Evolutionary conservation across 1,140 invertebrate species (phyloP).

Genomic region (Drosophila murphyi): DNA sequence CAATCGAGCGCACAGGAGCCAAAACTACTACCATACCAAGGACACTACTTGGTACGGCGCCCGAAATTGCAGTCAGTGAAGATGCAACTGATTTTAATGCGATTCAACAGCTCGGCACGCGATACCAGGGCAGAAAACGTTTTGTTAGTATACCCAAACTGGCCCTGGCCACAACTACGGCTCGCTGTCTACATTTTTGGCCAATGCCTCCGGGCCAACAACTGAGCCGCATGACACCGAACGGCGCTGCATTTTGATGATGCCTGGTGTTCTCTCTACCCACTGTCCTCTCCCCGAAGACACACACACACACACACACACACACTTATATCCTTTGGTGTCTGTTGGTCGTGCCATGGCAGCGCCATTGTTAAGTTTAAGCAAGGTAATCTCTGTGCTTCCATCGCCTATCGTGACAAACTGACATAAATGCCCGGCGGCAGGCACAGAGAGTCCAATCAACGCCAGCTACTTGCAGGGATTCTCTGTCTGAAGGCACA

Average conservation of each 20-base stretch:
- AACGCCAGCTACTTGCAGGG: conserved; percentile 77
- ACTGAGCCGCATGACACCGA: conserved; percentile 48
- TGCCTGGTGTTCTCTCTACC: conserved; percentile 33
- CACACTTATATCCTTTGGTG: conserved; percentile 12
- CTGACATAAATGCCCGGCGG: conserved; percentile 80
- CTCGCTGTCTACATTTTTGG: conserved; percentile 40
- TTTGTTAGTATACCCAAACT: conserved; percentile 59
- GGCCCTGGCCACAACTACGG: conserved; percentile 16
- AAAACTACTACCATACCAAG: conserved; percentile 19
- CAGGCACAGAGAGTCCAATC: conserved; percentile 77
- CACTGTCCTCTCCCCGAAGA: conserved; percentile 2
- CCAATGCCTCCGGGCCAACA: conserved; percentile 58
- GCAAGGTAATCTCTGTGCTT: conserved; percentile 82
- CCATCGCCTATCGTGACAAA: conserved; percentile 82
- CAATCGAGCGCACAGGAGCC: conserved; percentile 70
- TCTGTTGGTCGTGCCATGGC: conserved; percentile 54
- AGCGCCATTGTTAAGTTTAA: conserved; percentile 81
- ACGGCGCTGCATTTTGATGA: conserved; percentile 77
- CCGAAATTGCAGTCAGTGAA: conserved; percentile 78
- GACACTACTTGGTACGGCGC: conserved; percentile 16
- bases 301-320: neutral
- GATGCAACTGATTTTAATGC: conserved; percentile 83
- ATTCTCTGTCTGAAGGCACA: conserved; percentile 27
- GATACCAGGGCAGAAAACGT: conserved; percentile 69
- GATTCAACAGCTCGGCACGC: conserved; percentile 81